Conservation (phyloP, 2,888 invertebrate genomes). For the Coelogynopora nodosa region DNA sequence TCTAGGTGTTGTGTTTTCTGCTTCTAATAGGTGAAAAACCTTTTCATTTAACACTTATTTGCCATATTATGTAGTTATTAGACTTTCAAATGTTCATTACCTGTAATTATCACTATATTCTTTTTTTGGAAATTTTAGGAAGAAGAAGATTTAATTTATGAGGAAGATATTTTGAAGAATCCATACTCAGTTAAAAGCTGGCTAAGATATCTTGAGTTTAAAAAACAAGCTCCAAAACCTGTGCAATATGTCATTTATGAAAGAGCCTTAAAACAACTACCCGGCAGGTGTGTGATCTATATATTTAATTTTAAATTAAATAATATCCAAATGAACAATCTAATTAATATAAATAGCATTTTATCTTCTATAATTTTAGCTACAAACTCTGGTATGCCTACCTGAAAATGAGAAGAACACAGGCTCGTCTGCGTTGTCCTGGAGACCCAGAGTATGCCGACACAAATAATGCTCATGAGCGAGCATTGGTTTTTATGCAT, state of each 20-base stretch:
- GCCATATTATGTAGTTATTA: no score
- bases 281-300: conserved; percentile 72
- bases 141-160: conserved; percentile 93
- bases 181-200: conserved; percentile 96
- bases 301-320: no score
- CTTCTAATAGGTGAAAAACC: no score
- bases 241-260: conserved; percentile 89
- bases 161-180: conserved; percentile 94
- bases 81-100: no score
- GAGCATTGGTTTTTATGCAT: conserved; percentile 95
- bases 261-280: conserved; percentile 87
- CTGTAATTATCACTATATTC: no score
- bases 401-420: conserved; percentile 76
- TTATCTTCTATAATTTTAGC: conserved; percentile 59
- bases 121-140: conserved; percentile 62
- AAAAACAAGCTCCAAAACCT: conserved; percentile 70
- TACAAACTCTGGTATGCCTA: conserved; percentile 97
- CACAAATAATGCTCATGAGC: conserved; percentile 91
- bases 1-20: no score
- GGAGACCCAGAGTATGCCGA: conserved; percentile 83
- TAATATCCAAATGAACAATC: no score
- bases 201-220: conserved; percentile 93
- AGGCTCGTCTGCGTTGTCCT: conserved; percentile 74
- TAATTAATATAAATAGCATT: not conserved
- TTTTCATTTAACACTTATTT: no score